phyloP scores from a whole-genome alignment of 2,888 invertebrate species.

The Acanthacorydalis orientalis region DNA sequence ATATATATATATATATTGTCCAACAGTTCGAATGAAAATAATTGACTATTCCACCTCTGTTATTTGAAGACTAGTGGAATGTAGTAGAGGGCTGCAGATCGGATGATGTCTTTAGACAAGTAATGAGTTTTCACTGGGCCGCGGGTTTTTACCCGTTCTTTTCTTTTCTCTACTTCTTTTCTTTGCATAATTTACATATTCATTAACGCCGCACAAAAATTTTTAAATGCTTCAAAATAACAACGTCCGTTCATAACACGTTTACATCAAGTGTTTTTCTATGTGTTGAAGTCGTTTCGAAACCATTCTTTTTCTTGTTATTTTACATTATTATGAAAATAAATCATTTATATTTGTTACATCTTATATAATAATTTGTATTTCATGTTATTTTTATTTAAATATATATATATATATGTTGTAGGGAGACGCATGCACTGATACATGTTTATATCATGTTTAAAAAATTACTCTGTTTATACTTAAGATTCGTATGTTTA shows the following conservation, averaged over 20 bases:
- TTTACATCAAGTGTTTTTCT: background rate
- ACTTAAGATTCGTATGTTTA: too few species aligned
- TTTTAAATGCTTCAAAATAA: slow-evolving; percentile 6
- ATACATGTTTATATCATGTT: too few species aligned
- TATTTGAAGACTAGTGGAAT: too few species aligned
- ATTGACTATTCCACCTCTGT: too few species aligned
- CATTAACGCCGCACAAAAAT: slow-evolving; percentile 16
- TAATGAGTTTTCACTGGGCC: slow-evolving; percentile 4
- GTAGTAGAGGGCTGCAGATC: too few species aligned
- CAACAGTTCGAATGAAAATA: too few species aligned
- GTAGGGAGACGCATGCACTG: too few species aligned
- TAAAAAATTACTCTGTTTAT: too few species aligned
- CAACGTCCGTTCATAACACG: background rate
- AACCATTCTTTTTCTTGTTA: background rate
- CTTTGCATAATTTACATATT: slow-evolving; percentile 18
- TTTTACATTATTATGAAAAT: background rate
- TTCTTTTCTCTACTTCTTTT: background rate
- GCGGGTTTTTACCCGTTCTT: background rate
- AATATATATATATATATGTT: too few species aligned
- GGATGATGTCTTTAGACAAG: slow-evolving; percentile 1
- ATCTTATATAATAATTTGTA: background rate
- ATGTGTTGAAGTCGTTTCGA: too few species aligned
- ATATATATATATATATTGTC: too few species aligned
- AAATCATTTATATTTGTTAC: background rate
- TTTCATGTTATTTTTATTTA: background rate